phyloP scores from a whole-genome alignment of 2,888 invertebrate genomes.

The Sinohyriopsis cumingii region DNA sequence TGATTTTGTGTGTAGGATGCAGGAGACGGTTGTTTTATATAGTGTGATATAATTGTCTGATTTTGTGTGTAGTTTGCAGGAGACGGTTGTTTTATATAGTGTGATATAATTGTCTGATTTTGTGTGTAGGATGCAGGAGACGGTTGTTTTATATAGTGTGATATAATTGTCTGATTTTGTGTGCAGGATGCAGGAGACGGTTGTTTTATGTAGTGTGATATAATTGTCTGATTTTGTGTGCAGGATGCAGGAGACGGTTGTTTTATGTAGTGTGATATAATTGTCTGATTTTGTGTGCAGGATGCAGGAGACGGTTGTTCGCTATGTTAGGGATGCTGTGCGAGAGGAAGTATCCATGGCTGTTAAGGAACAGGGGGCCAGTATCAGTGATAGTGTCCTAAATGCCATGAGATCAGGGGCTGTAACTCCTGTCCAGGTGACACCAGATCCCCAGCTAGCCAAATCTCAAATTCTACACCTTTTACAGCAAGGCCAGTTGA shows the following conservation, averaged over 20 bases:
- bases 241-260: no score
- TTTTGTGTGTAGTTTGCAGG: constrained; percentile 56
- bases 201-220: no score
- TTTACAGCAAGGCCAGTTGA: constrained; percentile 82
- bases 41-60: no score
- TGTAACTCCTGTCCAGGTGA: constrained; percentile 82
- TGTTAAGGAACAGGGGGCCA: constrained; percentile 77
- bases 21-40: constrained; percentile 60
- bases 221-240: neutral
- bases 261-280: no score
- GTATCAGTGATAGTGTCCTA: constrained; percentile 77
- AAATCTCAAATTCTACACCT: constrained; percentile 80
- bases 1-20: constrained; percentile 46
- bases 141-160: no score
- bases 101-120: no score
- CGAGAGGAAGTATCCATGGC: constrained; percentile 67
- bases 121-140: constrained; percentile 60
- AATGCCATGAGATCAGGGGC: constrained; percentile 80
- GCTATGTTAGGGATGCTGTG: constrained; percentile 59
- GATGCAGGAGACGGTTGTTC: constrained; percentile 67
- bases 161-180: no score
- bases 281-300: constrained; percentile 23
- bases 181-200: constrained; percentile 65
- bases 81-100: no score
- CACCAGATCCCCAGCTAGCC: constrained; percentile 59